Percentiles rank a stretch among this genome's conserved stretches.
phyloP scores from a whole-genome alignment of 1,140 invertebrate genomes.

The Fopius arisanus region DNA sequence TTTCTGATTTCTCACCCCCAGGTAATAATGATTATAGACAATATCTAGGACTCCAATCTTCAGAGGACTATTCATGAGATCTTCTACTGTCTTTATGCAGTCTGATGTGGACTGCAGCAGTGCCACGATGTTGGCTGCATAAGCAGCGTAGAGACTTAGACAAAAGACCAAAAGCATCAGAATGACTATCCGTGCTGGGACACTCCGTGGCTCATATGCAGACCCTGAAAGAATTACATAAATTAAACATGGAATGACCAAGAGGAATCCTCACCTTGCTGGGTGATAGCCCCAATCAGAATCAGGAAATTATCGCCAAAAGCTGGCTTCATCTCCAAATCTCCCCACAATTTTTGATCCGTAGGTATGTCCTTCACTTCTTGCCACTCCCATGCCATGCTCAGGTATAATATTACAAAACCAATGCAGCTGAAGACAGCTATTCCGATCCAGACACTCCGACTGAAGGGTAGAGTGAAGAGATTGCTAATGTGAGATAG shows the following conservation, averaged over 20 bases:
- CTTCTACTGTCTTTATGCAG: constrained; percentile 66
- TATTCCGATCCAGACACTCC: constrained; percentile 68
- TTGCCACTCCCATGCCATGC: constrained; percentile 58
- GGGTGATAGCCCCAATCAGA: neutral
- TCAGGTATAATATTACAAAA: constrained; percentile 54
- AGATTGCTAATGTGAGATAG: constrained; percentile 73
- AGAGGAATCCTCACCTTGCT: neutral
- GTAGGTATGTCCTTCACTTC: constrained; percentile 15
- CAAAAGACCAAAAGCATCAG: constrained; percentile 37
- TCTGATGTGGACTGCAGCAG: constrained; percentile 68
- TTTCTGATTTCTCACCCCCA: neutral
- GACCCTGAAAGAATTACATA: constrained; percentile 30
- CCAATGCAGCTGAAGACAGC: constrained; percentile 62
- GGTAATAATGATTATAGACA: constrained; percentile 63
- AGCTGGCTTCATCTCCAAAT: neutral
- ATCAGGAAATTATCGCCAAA: neutral
- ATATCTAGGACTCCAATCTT: constrained; percentile 69
- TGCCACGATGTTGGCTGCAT: constrained; percentile 70
- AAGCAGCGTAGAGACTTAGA: constrained; percentile 65
- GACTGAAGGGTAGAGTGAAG: constrained; percentile 70
- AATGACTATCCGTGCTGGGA: constrained; percentile 33
- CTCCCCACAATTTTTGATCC: neutral
- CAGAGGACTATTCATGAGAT: constrained; percentile 67
- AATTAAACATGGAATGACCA: too few relatives aligned
- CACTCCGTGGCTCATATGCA: constrained; percentile 23